Evolutionary conservation across 2,888 invertebrate species (phyloP).

Genomic region (Herminia tarsipennalis): DNA sequence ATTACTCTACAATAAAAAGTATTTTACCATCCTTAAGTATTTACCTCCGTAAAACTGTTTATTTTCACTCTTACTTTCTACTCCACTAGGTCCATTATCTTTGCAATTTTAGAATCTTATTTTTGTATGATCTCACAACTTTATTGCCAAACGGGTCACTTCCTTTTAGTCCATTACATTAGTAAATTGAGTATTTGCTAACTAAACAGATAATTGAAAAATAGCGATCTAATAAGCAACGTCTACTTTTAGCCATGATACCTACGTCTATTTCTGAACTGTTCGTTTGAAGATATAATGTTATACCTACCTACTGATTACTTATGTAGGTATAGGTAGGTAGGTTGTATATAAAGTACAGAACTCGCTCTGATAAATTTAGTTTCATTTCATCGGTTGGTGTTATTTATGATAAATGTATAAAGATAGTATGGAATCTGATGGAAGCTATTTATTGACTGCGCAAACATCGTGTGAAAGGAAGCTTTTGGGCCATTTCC

Average conservation of each 20-base stretch:
- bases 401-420: conserved; percentile 62
- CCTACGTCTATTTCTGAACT: background rate
- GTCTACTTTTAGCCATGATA: background rate
- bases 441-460: conserved; percentile 80
- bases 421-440: conserved; percentile 58
- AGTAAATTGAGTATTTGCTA: background rate
- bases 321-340: too few species aligned
- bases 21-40: too few species aligned
- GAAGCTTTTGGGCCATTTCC: conserved; percentile 80
- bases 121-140: too few species aligned
- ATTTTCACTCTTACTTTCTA: too few species aligned
- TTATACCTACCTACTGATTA: too few species aligned
- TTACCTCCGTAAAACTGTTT: too few species aligned
- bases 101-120: too few species aligned
- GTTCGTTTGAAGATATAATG: too few species aligned
- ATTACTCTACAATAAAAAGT: too few species aligned
- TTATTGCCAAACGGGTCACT: too few species aligned
- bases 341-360: background rate
- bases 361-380: conserved; percentile 2
- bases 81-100: too few species aligned
- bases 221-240: background rate
- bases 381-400: conserved; percentile 35
- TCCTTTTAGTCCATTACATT: too few species aligned
- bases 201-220: conserved; percentile 4
- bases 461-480: conserved; percentile 74